Evolutionary conservation across 2,888 invertebrate genomes (phyloP), one percentile per base, ranked within the genome.

Genomic region (Pseudococcus viburni): DNA sequence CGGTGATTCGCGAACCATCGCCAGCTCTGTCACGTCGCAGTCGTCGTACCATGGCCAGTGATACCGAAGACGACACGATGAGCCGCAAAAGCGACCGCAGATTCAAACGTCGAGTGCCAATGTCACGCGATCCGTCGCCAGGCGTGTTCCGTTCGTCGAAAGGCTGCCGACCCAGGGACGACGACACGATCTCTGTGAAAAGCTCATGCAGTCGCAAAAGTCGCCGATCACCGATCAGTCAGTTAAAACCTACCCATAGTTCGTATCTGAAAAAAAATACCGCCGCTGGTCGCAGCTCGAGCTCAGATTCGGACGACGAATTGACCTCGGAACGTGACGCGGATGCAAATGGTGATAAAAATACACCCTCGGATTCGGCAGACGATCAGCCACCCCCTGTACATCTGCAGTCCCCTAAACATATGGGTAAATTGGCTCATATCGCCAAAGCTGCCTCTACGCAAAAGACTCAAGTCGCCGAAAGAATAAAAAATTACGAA

Each of bases 401-500:
- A 73, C 59, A 19, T 1, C 7, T 19, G 0, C 59, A n/a, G 9
- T 59, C 59, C 0, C 8, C 80, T 39, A 80, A 80, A 17, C 19
- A 9, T 22, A 17, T 85, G 3, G 19, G 7, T 46, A 86, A 86
- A 26, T 68, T 64, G 26, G 33, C 51, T 2, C 48, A 86, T 42
- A 42, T 86, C n/a, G 19, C 22, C 15, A 64, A 64, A 39, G 46
- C 68, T n/a, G 64, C 59, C 5, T 15, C 26, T 39, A 42, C 64
- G 17, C 55, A 55, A 8, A 59, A 85, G 39, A 85, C 85, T 9
- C 12, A 88, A 88, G 26, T 83, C 87, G 22, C 73, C 55, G 77
- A 84, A 39, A 19, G 39, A 90, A 73, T 91, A 91, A 4, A 91
- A 91, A 15, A 91, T 90, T 90, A 90, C 90, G 85, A 91, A 90